These are phyloP conservation scores for Drepana arcuata DNA, from an alignment of 1,140 invertebrate species.

Conservation along the genomic window DNA sequence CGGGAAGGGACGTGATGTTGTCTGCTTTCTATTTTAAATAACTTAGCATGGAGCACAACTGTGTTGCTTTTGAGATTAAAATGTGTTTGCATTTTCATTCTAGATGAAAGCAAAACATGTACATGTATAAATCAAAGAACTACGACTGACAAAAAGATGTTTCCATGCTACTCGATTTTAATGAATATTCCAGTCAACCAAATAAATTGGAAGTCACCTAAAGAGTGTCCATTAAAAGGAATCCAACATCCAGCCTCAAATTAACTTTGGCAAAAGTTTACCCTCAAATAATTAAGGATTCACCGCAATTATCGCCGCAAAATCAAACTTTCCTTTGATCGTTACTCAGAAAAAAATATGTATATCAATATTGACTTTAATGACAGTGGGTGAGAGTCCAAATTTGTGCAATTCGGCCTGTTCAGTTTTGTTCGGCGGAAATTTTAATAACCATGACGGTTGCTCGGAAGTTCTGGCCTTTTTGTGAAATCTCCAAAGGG, in stretches of 20 bases:
- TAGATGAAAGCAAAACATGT: too few species aligned
- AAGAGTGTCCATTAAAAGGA: slow-evolving; percentile 69
- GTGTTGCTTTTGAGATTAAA: slow-evolving; percentile 17
- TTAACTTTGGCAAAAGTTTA: slow-evolving; percentile 68
- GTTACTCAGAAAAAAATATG: slow-evolving; percentile 42
- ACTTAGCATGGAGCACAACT: slow-evolving; percentile 11
- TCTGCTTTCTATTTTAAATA: slow-evolving; percentile 36
- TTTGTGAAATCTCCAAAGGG: slow-evolving; percentile 58
- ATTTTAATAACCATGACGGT: slow-evolving; percentile 61
- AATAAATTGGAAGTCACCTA: slow-evolving; percentile 65
- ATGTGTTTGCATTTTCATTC: slow-evolving; percentile 21
- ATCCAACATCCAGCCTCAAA: slow-evolving; percentile 61
- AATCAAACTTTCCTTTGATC: slow-evolving; percentile 67
- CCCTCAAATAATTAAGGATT: slow-evolving; percentile 72
- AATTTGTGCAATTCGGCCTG: slow-evolving; percentile 18
- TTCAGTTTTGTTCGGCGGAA: slow-evolving; percentile 40
- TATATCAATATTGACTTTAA: slow-evolving; percentile 31
- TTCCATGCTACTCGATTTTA: slow-evolving; percentile 43
- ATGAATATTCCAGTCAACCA: slow-evolving; percentile 61
- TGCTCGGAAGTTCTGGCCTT: slow-evolving; percentile 54
- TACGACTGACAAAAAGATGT: too few species aligned
- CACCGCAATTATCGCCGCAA: slow-evolving; percentile 69
- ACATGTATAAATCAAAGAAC: too few species aligned
- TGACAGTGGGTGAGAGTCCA: slow-evolving; percentile 22
- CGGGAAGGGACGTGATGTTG: slow-evolving; percentile 30